Evolutionary conservation across 2,888 invertebrate genomes (phyloP).

Genomic region (Teleogryllus oceanicus): DNA sequence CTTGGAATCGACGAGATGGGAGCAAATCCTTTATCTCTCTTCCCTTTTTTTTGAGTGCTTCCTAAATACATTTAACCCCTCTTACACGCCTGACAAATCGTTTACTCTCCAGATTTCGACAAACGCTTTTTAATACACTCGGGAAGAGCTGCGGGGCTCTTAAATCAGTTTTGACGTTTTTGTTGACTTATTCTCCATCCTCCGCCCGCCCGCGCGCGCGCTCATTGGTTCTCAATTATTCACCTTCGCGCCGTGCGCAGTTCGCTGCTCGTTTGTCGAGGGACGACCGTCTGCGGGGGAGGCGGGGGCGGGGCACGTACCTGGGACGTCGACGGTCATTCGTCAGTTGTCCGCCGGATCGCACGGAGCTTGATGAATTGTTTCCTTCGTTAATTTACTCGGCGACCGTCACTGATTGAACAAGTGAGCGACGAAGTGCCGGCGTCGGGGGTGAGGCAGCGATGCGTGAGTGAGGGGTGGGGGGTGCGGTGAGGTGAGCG

Average conservation of each 20-base stretch:
- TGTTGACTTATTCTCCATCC: background rate
- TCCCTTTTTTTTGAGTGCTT: conserved; percentile 5
- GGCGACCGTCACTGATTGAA: background rate
- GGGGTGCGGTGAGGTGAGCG: background rate
- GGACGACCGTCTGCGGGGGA: background rate
- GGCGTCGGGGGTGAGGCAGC: background rate
- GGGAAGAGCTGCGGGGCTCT: background rate
- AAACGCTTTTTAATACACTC: conserved; percentile 18
- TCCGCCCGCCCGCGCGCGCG: background rate
- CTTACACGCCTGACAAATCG: conserved; percentile 18
- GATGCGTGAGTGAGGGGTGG: background rate
- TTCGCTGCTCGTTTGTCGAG: background rate
- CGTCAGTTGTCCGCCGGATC: background rate
- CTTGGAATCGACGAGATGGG: background rate
- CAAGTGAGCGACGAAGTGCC: background rate
- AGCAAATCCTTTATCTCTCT: background rate
- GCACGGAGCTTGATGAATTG: background rate
- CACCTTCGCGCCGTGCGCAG: background rate
- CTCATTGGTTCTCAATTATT: conserved; percentile 18
- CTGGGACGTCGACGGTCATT: background rate
- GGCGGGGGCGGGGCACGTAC: background rate
- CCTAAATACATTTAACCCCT: conserved; percentile 18
- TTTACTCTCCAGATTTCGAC: conserved; percentile 18
- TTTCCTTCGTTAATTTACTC: conserved; percentile 9
- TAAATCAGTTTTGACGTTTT: conserved; percentile 18